A percentile compares a stretch with the other conserved stretches of the same genome.
Evolutionary conservation across 92 coral and sea anemone species (phyloP).

Genomic region (Porites rus): DNA sequence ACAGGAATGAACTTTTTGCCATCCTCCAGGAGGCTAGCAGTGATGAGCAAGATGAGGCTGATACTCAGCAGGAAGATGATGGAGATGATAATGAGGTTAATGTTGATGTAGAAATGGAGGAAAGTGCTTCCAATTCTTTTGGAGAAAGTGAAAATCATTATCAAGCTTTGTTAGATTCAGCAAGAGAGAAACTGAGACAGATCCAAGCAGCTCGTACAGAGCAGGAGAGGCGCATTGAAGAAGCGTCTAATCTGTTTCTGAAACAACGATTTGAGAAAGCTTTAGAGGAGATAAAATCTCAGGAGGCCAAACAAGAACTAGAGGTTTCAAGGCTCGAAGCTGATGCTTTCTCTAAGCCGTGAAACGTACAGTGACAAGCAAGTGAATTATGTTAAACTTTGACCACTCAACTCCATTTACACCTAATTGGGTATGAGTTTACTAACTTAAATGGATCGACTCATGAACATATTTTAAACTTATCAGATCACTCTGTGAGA

Average conservation of each 20-base stretch:
- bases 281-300: conserved; percentile 80
- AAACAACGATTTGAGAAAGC: conserved; percentile 96
- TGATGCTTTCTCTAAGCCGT: conserved; percentile 7
- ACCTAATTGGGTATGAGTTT: too few species aligned
- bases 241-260: conserved; percentile 95
- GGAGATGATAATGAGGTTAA: conserved; percentile 53
- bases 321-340: conserved; percentile 58
- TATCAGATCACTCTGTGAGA: too few species aligned
- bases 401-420: too few species aligned
- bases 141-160: conserved; percentile 35
- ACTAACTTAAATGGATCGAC: too few species aligned
- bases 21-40: conserved; percentile 97
- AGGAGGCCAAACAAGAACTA: conserved; percentile 81
- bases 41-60: conserved; percentile 91
- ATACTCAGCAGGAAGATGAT: conserved; percentile 70
- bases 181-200: conserved; percentile 76
- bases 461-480: too few species aligned
- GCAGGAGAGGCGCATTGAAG: conserved; percentile 84
- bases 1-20: conserved; percentile 86
- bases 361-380: background rate
- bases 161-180: conserved; percentile 62
- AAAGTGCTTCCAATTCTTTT: conserved; percentile 12
- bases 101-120: conserved; percentile 71
- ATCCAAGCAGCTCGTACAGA: conserved; percentile 82
- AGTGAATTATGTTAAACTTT: too few species aligned